phyloP scores from a whole-genome alignment of 1,140 invertebrate genomes.

The Solenopsis invicta region DNA sequence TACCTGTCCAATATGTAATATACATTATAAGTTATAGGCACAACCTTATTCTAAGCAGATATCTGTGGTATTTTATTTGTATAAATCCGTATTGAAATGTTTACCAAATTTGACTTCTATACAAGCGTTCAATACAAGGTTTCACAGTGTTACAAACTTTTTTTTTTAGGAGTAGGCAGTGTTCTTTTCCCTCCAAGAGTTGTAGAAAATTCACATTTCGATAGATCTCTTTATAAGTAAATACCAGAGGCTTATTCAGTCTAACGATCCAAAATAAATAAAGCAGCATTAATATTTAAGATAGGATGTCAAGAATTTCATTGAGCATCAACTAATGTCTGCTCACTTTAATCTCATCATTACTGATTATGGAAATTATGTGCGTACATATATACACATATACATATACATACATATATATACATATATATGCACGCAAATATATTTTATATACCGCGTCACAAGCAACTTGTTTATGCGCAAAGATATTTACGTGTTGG shows the following conservation, averaged over 20 bases:
- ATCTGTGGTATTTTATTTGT: constrained; percentile 37
- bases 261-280: constrained; percentile 58
- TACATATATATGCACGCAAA: neutral
- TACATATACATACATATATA: neutral
- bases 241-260: constrained; percentile 54
- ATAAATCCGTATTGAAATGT: constrained; percentile 70
- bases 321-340: neutral
- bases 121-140: constrained; percentile 47
- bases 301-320: constrained; percentile 20
- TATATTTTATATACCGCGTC: neutral
- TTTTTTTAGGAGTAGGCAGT: constrained; percentile 70
- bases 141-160: constrained; percentile 68
- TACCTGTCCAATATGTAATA: constrained; percentile 48
- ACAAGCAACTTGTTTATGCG: constrained; percentile 3
- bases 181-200: constrained; percentile 67
- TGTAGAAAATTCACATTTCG: constrained; percentile 66
- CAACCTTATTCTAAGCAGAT: constrained; percentile 66
- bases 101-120: constrained; percentile 61
- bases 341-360: constrained; percentile 24
- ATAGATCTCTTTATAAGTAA: constrained; percentile 65
- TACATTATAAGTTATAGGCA: constrained; percentile 63
- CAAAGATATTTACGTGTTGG: constrained; percentile 44
- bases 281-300: constrained; percentile 44
- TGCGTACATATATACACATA: neutral
- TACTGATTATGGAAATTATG: constrained; percentile 39